These are phyloP conservation scores for Lanius collurio DNA, from an alignment of 2,113 vertebrate species.

Conservation along the genomic window DNA sequence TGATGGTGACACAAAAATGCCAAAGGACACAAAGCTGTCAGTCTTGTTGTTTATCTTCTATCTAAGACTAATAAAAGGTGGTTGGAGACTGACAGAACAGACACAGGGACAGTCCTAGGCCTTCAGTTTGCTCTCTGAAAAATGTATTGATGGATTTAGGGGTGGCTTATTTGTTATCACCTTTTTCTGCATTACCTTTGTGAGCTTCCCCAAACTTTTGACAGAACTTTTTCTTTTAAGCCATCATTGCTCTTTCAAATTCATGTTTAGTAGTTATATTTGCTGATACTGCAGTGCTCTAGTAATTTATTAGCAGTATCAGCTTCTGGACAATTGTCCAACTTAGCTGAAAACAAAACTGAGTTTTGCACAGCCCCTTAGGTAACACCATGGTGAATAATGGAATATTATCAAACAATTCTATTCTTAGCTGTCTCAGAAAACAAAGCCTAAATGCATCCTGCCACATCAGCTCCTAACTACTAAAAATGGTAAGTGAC, in stretches of 20 bases:
- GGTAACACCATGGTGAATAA: not conserved
- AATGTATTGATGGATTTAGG: constrained; percentile 38
- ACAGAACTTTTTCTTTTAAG: not conserved
- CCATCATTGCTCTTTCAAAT: not conserved
- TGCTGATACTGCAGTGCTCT: not conserved
- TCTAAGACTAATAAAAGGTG: constrained; percentile 71
- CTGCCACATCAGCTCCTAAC: not conserved
- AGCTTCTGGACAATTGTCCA: not conserved
- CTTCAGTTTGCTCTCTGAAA: constrained; percentile 3
- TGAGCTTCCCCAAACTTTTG: not conserved
- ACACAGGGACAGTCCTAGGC: constrained; percentile 17
- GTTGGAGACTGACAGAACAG: constrained; percentile 63
- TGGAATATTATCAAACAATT: not conserved
- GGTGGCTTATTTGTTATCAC: constrained; percentile 28
- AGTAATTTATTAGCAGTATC: not conserved
- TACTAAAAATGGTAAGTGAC: constrained; percentile 29
- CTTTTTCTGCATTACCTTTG: not conserved
- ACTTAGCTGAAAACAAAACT: not conserved
- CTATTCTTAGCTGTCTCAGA: not conserved
- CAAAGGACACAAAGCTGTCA: constrained; percentile 76
- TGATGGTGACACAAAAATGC: constrained; percentile 69
- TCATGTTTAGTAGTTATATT: not conserved
- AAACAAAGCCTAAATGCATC: constrained; percentile 15
- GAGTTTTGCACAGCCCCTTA: not conserved
- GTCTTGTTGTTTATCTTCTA: constrained; percentile 75